phyloP scores from a whole-genome alignment of 2,888 invertebrate genomes.

The Cosmopolites sordidus region DNA sequence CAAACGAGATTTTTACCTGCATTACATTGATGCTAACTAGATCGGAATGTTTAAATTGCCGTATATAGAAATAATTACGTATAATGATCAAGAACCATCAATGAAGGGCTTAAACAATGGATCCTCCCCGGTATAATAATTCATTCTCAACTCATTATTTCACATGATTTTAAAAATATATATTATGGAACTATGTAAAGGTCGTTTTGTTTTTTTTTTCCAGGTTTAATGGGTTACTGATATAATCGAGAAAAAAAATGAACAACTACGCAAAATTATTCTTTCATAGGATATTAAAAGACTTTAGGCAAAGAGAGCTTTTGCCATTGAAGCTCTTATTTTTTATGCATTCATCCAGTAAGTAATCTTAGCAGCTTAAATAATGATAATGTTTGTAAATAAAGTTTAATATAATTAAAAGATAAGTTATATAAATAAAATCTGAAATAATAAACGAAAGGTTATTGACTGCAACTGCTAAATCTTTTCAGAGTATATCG shows the following conservation, averaged over 20 bases:
- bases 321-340: slow-evolving; percentile 71
- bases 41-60: not conserved
- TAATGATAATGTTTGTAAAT: too few relatives aligned
- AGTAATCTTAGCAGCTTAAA: too few relatives aligned
- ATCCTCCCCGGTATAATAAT: too few relatives aligned
- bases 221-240: slow-evolving; percentile 29
- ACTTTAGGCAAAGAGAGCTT: slow-evolving; percentile 67
- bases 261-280: slow-evolving; percentile 61
- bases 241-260: slow-evolving; percentile 38
- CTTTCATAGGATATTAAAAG: slow-evolving; percentile 63
- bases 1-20: too few relatives aligned
- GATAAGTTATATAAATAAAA: too few relatives aligned
- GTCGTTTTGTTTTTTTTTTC: slow-evolving; percentile 12
- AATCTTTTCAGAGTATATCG: too few relatives aligned
- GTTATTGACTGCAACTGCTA: too few relatives aligned
- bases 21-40: too few relatives aligned
- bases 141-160: too few relatives aligned
- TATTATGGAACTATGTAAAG: too few relatives aligned
- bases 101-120: too few relatives aligned
- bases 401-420: not conserved
- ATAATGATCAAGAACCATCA: slow-evolving; percentile 6
- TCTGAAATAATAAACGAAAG: too few relatives aligned
- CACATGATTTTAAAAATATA: slow-evolving; percentile 3
- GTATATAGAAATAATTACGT: not conserved
- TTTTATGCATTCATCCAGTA: slow-evolving; percentile 75